phyloP scores from a whole-genome alignment of 1,140 invertebrate genomes.

The Habropoda laboriosa region DNA sequence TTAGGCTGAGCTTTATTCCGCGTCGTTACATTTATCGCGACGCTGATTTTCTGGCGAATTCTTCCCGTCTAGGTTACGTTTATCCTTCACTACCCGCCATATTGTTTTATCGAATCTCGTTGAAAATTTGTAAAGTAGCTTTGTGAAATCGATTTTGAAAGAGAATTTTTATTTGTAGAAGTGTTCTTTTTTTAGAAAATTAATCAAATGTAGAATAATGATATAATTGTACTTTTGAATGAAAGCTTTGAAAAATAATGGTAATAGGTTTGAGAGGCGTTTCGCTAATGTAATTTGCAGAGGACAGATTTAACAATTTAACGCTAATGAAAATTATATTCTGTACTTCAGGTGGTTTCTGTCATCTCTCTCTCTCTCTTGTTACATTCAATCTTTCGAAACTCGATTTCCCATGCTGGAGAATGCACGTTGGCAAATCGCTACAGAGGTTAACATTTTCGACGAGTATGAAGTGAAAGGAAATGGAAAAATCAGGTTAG shows the following conservation, averaged over 20 bases:
- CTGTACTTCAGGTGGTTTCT: background rate
- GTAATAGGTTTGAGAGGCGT: no score
- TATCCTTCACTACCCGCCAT: no score
- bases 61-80: no score
- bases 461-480: background rate
- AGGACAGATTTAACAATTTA: background rate
- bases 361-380: background rate
- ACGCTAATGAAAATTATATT: background rate
- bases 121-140: no score
- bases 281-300: background rate
- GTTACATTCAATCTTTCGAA: background rate
- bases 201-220: no score
- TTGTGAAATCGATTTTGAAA: no score
- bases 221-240: no score
- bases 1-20: conserved; percentile 59
- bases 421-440: background rate
- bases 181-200: no score
- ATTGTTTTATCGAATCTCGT: no score
- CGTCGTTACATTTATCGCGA: conserved; percentile 51
- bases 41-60: no score
- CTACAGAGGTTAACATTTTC: background rate
- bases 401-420: background rate
- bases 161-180: no score
- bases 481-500: background rate
- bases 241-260: no score